phyloP scores from a whole-genome alignment of 1,140 invertebrate species.

The Trichonephila clavata region DNA sequence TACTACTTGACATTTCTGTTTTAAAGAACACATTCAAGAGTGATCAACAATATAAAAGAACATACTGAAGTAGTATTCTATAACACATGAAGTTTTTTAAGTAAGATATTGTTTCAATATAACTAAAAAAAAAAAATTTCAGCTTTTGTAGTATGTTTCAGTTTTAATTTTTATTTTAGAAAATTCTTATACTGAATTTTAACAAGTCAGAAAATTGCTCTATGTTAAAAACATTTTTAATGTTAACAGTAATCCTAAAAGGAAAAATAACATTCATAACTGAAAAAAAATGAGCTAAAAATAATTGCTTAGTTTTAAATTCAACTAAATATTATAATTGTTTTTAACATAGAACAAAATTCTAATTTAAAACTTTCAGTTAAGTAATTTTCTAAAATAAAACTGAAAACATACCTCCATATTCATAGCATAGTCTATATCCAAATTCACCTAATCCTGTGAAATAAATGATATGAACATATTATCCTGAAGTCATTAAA shows the following conservation, averaged over 20 bases:
- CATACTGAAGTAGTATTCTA: neutral
- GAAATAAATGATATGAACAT: neutral
- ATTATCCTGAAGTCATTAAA: too few relatives aligned
- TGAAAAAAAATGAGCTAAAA: neutral
- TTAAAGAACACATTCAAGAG: neutral
- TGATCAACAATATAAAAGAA: neutral
- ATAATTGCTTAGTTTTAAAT: neutral
- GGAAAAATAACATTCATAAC: too few relatives aligned
- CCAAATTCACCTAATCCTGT: neutral
- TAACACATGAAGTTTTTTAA: too few relatives aligned
- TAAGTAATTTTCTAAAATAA: slow-evolving; percentile 10
- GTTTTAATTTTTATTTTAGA: neutral
- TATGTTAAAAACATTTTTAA: neutral
- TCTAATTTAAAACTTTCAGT: neutral
- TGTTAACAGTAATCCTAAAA: neutral
- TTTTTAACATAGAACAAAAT: neutral
- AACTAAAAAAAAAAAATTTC: too few relatives aligned
- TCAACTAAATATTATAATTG: neutral
- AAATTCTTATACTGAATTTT: neutral
- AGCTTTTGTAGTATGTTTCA: neutral
- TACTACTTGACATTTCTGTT: slow-evolving; percentile 72
- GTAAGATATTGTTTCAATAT: too few relatives aligned
- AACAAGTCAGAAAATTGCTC: neutral
- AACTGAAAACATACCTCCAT: slow-evolving; percentile 1
- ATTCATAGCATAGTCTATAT: neutral